Evolutionary conservation across 2,888 invertebrate genomes (phyloP).

Genomic region (Octodonta nipae): DNA sequence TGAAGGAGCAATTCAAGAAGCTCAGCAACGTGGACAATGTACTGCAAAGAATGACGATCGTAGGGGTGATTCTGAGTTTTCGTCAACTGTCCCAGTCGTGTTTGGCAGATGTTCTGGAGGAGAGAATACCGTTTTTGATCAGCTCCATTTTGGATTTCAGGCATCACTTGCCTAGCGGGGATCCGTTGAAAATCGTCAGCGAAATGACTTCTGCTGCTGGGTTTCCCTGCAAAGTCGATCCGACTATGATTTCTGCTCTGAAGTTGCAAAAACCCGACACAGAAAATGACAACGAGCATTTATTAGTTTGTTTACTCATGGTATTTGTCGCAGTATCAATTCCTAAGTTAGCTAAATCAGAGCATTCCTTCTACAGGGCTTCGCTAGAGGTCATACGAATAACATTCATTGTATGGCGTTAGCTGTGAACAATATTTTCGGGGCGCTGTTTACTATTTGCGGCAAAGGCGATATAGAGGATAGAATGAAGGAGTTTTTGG

Average conservation of each 20-base stretch:
- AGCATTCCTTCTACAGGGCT: slow-evolving; percentile 77
- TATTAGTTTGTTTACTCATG: slow-evolving; percentile 88
- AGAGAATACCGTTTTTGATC: slow-evolving; percentile 88
- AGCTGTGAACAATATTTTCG: slow-evolving; percentile 90
- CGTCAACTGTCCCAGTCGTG: slow-evolving; percentile 88
- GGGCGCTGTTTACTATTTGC: slow-evolving; percentile 90
- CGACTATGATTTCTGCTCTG: slow-evolving; percentile 80
- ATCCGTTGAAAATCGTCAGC: slow-evolving; percentile 79
- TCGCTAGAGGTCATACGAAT: slow-evolving; percentile 87
- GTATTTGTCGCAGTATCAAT: slow-evolving; percentile 97
- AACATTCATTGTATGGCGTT: slow-evolving; percentile 97
- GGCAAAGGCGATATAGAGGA: slow-evolving; percentile 93
- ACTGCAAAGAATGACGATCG: slow-evolving; percentile 90
- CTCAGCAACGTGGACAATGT: slow-evolving; percentile 89
- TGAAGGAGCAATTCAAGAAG: slow-evolving; percentile 89
- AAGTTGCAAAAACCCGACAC: slow-evolving; percentile 77
- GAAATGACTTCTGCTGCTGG: slow-evolving; percentile 98
- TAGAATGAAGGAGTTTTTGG: slow-evolving; percentile 89
- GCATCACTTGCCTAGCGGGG: slow-evolving; percentile 80
- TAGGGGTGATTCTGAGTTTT: slow-evolving; percentile 94
- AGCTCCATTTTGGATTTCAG: slow-evolving; percentile 90
- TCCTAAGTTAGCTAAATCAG: slow-evolving; percentile 82
- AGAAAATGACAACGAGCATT: slow-evolving; percentile 71
- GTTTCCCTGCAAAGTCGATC: slow-evolving; percentile 84
- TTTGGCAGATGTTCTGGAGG: slow-evolving; percentile 80